A percentile compares a stretch with the other conserved stretches of the same genome.
Evolutionary conservation across 2,888 invertebrate genomes (phyloP).

Genomic region (Andrena chrysosceles): DNA sequence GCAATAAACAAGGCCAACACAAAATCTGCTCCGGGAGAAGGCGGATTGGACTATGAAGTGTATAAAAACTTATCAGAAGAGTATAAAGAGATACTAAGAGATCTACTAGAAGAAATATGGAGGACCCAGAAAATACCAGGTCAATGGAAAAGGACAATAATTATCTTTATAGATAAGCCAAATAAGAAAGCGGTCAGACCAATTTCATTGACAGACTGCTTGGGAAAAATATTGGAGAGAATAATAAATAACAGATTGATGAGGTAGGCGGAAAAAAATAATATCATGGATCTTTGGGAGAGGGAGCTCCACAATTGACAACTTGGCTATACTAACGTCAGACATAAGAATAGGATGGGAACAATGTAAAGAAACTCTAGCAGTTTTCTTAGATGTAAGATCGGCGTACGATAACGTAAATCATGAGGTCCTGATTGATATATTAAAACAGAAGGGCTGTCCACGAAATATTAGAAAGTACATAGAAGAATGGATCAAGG

Average conservation of each 20-base stretch:
- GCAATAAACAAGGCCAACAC: neutral
- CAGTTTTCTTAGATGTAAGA: neutral
- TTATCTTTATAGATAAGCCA: neutral
- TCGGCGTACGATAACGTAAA: neutral
- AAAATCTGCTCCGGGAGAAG: neutral
- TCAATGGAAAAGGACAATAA: neutral
- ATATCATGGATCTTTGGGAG: neutral
- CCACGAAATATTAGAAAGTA: neutral
- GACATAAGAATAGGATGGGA: neutral
- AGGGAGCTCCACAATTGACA: neutral
- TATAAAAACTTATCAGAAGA: neutral
- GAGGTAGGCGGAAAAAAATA: neutral
- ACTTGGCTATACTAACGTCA: neutral
- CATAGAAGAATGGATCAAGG: neutral
- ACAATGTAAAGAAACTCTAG: neutral
- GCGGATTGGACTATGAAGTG: neutral
- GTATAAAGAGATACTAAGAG: neutral
- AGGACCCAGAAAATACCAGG: neutral
- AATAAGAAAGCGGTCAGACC: neutral
- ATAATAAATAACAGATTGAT: neutral
- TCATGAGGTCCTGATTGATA: neutral
- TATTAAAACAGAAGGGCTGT: neutral
- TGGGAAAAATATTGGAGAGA: neutral
- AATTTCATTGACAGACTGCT: neutral
- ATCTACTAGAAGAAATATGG: neutral